Evolutionary conservation across 2,797 vertebrate species (phyloP).

Genomic region (Erithacus rubecula): DNA sequence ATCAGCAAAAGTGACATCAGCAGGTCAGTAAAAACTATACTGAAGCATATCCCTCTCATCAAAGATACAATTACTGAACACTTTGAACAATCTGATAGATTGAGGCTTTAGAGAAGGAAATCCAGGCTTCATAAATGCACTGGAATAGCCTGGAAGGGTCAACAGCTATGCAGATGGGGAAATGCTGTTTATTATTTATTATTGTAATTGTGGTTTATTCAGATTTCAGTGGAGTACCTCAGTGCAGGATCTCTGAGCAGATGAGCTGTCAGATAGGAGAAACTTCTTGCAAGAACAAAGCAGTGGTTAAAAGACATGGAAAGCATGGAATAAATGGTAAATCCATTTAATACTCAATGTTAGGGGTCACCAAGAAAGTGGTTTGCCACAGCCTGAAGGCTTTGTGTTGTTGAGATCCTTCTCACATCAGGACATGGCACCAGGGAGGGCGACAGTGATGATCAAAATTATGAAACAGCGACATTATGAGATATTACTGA

Average conservation of each 20-base stretch:
- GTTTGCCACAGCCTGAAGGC: not conserved
- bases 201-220: not conserved
- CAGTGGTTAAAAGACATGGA: not conserved
- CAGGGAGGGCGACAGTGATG: not conserved
- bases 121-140: not conserved
- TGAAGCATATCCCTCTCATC: not conserved
- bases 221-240: not conserved
- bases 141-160: not conserved
- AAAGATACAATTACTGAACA: not conserved
- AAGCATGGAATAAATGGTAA: not conserved
- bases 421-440: not conserved
- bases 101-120: not conserved
- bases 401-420: not conserved
- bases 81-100: not conserved
- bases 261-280: not conserved
- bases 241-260: not conserved
- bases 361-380: not conserved
- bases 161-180: not conserved
- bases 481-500: not conserved
- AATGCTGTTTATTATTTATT: not conserved
- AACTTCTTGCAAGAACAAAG: not conserved
- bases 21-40: not conserved
- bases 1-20: not conserved
- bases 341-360: not conserved
- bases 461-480: not conserved